Base-by-base conservation (phyloP, 2,888 invertebrate species). In the Nephrotoma guestfalica region DNA sequence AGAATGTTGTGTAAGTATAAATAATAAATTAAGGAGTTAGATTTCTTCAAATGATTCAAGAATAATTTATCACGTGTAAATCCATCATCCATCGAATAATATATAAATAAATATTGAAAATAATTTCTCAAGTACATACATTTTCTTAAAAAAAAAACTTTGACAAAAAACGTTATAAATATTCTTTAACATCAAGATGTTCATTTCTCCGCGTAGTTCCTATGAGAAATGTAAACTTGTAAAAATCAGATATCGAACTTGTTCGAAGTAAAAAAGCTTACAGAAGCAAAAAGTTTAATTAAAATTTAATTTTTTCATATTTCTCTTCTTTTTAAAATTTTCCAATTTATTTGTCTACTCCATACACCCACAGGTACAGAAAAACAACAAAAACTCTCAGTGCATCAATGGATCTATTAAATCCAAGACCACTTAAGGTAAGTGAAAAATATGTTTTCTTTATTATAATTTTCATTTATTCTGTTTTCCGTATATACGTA, bases 341-440 rank as follows among this genome's bases (percentile, higher is more conserved):
- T 47, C n/a, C n/a, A n/a, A 13, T 47, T 40, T 83, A 83, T 83
- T 83, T 83, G 30, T 30, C 2, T 30, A 30, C 30, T 30, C 30
- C 30, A 30, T 30, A 30, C 30, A 30, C 41, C 86, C 87, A 84
- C 86, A 88, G 89, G 84, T 87, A 88, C 87, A 86, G 86, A 41
- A 86, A 86, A 47, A 13, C 51, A 51, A 87, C 87, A 30, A 86
- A 87, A 51, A 41, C 86, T 15, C 41, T 87, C 83, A 87, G 86
- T 87, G 89, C 90, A 86, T 88, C 88, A 86, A 89, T 90, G 89
- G 91, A 92, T 88, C 89, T 92, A 57, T 90, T 91, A 86, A 90
- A 92, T 41, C 92, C 92, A 40, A 90, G 91, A 15, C 87, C 86
- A 86, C 89, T 92, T 41, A 92, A 92, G 91, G 92, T 92, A 89